Percentiles rank a stretch among this genome's conserved stretches.
Conservation (phyloP, 1,140 invertebrate species). For the Atta texana region DNA sequence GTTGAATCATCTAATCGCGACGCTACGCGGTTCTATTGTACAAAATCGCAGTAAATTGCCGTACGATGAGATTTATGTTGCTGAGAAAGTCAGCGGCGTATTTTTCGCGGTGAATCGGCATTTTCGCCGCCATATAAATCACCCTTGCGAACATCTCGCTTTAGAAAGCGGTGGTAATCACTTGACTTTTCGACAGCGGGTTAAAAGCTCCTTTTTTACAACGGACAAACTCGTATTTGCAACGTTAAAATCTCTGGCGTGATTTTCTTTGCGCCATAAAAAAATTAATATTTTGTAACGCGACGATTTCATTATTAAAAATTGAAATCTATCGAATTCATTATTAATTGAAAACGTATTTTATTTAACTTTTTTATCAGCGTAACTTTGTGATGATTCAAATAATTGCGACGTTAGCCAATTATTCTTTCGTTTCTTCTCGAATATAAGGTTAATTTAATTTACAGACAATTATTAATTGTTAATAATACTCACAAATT, state of each 20-base stretch:
- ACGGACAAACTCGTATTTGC: not conserved
- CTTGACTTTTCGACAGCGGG: constrained; percentile 36
- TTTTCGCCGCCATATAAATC: constrained; percentile 54
- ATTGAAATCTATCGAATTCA: not conserved
- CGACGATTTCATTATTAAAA: not conserved
- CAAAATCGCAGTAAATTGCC: constrained; percentile 33
- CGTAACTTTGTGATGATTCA: not conserved
- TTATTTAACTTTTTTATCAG: not conserved
- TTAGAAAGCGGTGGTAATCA: constrained; percentile 44
- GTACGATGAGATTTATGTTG: constrained; percentile 42
- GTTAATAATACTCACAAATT: too few species aligned
- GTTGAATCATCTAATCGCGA: constrained; percentile 36
- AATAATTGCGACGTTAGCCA: not conserved
- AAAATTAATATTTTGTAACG: not conserved
- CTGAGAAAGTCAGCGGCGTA: constrained; percentile 44
- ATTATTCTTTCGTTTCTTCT: not conserved
- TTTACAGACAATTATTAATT: constrained; percentile 34
- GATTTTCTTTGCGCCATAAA: not conserved
- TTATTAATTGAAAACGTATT: constrained; percentile 5
- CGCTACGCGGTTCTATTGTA: constrained; percentile 27
- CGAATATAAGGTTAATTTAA: not conserved
- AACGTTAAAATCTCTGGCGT: not conserved
- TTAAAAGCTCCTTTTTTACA: constrained; percentile 31
- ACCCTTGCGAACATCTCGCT: not conserved
- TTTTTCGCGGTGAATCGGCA: constrained; percentile 43